These are phyloP conservation scores for Pegoplata infirma DNA, from an alignment of 2,888 invertebrate genomes.

Conservation along the genomic window DNA sequence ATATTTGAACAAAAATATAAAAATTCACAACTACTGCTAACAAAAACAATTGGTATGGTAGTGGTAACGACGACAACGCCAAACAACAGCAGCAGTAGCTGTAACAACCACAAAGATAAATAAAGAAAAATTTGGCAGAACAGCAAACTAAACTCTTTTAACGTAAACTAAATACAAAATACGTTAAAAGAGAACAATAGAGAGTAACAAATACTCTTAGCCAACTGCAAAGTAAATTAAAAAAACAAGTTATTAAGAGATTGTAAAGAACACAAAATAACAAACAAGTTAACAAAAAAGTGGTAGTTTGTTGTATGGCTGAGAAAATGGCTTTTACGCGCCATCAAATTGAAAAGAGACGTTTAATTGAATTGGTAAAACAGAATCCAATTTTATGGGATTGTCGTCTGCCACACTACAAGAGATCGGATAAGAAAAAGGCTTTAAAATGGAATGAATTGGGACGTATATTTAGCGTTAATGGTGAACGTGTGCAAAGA, in stretches of 20 bases:
- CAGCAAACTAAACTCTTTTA: constrained; percentile 34
- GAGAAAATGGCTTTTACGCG: constrained; percentile 75
- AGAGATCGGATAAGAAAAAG: constrained; percentile 76
- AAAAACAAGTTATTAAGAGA: constrained; percentile 20
- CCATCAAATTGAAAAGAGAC: constrained; percentile 76
- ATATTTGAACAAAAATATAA: too few species aligned
- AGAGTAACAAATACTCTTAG: constrained; percentile 33
- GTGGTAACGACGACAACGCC: constrained; percentile 57
- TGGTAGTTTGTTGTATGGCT: constrained; percentile 26
- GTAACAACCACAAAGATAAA: constrained; percentile 25
- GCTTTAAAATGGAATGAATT: constrained; percentile 76
- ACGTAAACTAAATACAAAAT: constrained; percentile 25
- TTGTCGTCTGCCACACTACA: constrained; percentile 76
- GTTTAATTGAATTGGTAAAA: constrained; percentile 76
- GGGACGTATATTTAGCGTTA: constrained; percentile 74
- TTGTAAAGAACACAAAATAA: background rate
- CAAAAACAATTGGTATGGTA: constrained; percentile 58
- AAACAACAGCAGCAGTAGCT: constrained; percentile 49
- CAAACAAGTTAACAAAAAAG: constrained; percentile 18
- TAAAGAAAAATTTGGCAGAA: constrained; percentile 50
- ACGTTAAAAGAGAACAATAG: constrained; percentile 62
- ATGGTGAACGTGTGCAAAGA: constrained; percentile 75
- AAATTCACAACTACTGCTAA: constrained; percentile 12
- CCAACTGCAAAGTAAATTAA: constrained; percentile 10
- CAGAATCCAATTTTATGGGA: constrained; percentile 76